Conservation (phyloP, 2,797 vertebrate genomes). For the Sylvilagus floridanus region DNA sequence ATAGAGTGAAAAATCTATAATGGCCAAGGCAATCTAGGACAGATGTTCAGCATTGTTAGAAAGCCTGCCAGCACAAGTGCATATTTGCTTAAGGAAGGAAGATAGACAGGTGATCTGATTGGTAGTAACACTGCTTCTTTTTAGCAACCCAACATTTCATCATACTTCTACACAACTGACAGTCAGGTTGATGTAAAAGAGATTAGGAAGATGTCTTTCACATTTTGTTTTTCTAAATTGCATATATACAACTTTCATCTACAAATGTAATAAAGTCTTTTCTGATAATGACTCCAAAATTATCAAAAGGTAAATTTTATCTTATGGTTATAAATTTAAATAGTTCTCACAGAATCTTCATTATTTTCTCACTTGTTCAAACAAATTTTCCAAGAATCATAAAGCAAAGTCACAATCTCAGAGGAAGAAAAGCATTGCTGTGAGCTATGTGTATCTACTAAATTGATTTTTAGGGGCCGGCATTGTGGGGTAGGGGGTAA, state of each 20-base stretch:
- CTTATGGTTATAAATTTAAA: background rate
- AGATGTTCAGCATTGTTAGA: background rate
- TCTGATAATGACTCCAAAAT: conserved; percentile 27
- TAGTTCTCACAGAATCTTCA: background rate
- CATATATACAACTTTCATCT: background rate
- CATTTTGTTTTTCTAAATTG: background rate
- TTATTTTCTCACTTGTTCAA: background rate
- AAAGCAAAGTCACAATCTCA: background rate
- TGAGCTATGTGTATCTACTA: background rate
- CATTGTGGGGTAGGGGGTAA: no score
- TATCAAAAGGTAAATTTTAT: background rate
- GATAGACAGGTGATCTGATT: background rate
- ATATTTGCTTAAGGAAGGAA: background rate
- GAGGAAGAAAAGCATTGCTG: background rate
- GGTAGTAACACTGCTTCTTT: background rate
- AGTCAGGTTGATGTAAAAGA: background rate
- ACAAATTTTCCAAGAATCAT: background rate
- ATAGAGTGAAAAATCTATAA: background rate
- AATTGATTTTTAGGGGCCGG: background rate
- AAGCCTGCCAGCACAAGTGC: background rate
- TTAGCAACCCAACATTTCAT: background rate
- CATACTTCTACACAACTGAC: background rate
- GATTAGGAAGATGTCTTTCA: background rate
- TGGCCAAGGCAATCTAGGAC: background rate
- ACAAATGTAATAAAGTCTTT: background rate